A percentile compares a stretch with the other conserved stretches of the same genome.
Conservation (phyloP, 92 coral and sea anemone genomes). For the Zoanthus gigantus region DNA sequence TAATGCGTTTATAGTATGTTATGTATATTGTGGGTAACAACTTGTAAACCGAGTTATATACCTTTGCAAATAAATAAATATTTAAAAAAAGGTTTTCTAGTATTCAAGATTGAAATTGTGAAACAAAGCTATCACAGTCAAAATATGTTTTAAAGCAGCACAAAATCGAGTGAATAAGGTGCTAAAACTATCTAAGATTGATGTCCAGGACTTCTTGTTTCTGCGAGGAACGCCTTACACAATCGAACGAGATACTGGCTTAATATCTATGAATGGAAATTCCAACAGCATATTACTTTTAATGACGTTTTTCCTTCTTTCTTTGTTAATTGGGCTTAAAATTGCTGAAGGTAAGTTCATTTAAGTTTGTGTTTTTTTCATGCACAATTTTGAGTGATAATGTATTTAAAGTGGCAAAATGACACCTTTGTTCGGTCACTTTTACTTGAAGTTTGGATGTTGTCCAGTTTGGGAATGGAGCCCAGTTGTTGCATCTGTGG, state of each 20-base stretch:
- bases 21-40: too few relatives aligned
- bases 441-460: not conserved
- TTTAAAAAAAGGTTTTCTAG: too few relatives aligned
- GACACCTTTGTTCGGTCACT: not conserved
- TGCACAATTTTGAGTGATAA: not conserved
- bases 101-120: not conserved
- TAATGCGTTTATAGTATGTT: too few relatives aligned
- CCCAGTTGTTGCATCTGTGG: conserved; percentile 42
- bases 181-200: not conserved
- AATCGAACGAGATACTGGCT: not conserved
- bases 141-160: not conserved
- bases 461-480: not conserved
- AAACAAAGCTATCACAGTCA: not conserved
- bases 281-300: not conserved
- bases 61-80: too few relatives aligned
- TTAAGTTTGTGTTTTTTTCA: not conserved
- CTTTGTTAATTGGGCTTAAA: not conserved
- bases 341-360: not conserved
- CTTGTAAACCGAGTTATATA: too few relatives aligned
- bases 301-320: not conserved
- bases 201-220: not conserved
- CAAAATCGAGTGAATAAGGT: not conserved
- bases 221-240: not conserved
- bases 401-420: not conserved
- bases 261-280: not conserved